Conservation (phyloP, 2,888 invertebrate species). For the Melanostoma mellinum region DNA sequence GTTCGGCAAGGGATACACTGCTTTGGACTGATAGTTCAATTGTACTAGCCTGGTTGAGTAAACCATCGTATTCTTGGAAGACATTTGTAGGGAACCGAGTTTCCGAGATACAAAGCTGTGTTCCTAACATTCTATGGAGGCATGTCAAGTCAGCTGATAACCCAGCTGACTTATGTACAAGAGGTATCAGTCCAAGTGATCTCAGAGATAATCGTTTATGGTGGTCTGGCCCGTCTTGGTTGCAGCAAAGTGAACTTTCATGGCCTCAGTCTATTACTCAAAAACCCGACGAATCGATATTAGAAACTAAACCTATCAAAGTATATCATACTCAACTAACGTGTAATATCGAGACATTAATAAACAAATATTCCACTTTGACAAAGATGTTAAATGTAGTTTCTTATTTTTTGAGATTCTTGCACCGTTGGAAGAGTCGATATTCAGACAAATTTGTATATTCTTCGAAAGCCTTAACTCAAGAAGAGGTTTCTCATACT, state of each 20-base stretch:
- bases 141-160: not conserved
- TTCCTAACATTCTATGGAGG: not conserved
- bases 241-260: not conserved
- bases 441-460: not conserved
- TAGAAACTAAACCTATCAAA: not conserved
- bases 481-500: slow-evolving; percentile 2
- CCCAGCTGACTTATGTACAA: not conserved
- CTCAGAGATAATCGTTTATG: not conserved
- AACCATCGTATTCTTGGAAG: not conserved
- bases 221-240: not conserved
- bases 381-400: not conserved
- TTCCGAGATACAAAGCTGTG: not conserved
- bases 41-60: not conserved
- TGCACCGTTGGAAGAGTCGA: not conserved
- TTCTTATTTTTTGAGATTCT: not conserved
- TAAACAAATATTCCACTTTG: not conserved
- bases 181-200: not conserved
- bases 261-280: not conserved
- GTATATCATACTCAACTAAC: not conserved
- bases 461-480: not conserved
- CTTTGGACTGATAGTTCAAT: not conserved
- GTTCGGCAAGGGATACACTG: not conserved
- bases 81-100: not conserved
- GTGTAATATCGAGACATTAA: not conserved
- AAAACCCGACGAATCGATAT: not conserved